Percentiles rank a stretch among this genome's conserved stretches.
Evolutionary conservation across 1,140 invertebrate species (phyloP).

Genomic region (Listronotus bonariensis): DNA sequence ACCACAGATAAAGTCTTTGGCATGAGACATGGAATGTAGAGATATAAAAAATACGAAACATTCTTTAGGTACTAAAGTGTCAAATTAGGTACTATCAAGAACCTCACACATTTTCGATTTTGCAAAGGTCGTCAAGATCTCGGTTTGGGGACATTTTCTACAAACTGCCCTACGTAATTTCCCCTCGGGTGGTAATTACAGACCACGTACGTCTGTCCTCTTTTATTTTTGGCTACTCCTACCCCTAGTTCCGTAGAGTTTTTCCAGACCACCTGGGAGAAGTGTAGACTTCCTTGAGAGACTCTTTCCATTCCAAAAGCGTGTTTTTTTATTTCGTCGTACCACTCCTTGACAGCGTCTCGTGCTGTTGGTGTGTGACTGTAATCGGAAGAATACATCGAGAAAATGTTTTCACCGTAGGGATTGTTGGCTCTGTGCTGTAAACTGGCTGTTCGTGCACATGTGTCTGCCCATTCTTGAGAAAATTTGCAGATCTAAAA

Average conservation of each 20-base stretch:
- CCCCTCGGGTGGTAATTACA: slow-evolving; percentile 84
- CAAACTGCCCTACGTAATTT: slow-evolving; percentile 74
- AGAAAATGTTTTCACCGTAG: slow-evolving; percentile 65
- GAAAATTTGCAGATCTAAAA: slow-evolving; percentile 59
- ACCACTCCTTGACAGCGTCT: slow-evolving; percentile 72
- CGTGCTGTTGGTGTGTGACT: slow-evolving; percentile 66
- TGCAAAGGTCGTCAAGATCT: slow-evolving; percentile 36
- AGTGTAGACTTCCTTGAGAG: slow-evolving; percentile 67
- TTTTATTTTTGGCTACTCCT: slow-evolving; percentile 68
- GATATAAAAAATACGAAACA: slow-evolving; percentile 7
- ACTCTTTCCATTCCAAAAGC: slow-evolving; percentile 57
- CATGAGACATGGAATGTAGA: slow-evolving; percentile 31
- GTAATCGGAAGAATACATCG: slow-evolving; percentile 70
- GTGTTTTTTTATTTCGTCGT: slow-evolving; percentile 68
- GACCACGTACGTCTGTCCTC: slow-evolving; percentile 68
- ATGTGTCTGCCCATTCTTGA: slow-evolving; percentile 77
- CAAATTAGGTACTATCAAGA: slow-evolving; percentile 28
- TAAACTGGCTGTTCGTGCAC: slow-evolving; percentile 72
- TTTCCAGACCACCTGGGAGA: slow-evolving; percentile 65
- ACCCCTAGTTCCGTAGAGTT: slow-evolving; percentile 73
- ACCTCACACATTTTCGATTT: slow-evolving; percentile 26
- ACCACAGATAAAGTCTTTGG: slow-evolving; percentile 35
- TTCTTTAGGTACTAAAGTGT: slow-evolving; percentile 31
- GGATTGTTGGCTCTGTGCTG: slow-evolving; percentile 60
- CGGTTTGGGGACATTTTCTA: slow-evolving; percentile 64